These are phyloP conservation scores for Siderastrea siderea DNA, from an alignment of 92 coral and sea anemone genomes.

Conservation along the genomic window DNA sequence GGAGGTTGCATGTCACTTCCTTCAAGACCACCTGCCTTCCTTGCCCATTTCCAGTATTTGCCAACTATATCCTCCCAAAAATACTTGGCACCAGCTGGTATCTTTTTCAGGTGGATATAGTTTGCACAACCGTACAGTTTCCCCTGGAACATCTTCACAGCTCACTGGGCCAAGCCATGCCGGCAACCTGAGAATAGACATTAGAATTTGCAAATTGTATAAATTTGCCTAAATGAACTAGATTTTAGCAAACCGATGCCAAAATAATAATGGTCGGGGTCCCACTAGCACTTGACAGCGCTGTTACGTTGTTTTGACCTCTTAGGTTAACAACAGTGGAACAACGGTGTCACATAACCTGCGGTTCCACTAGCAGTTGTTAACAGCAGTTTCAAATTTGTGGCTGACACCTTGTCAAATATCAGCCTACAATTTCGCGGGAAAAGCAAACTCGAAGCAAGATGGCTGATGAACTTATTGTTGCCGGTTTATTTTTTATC, in stretches of 20 bases:
- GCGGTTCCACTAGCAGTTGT: conserved; percentile 19
- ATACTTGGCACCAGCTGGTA: conserved; percentile 38
- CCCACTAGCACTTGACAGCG: no score
- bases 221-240: no score
- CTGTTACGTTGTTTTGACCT: neutral
- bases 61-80: conserved; percentile 66
- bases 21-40: conserved; percentile 19
- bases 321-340: conserved; percentile 9
- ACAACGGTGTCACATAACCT: conserved; percentile 22
- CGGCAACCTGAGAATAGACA: conserved; percentile 35
- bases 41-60: conserved; percentile 81
- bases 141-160: conserved; percentile 71
- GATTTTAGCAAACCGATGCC: no score
- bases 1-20: conserved; percentile 57
- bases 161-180: conserved; percentile 75
- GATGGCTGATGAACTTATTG: conserved; percentile 9
- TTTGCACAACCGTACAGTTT: conserved; percentile 76
- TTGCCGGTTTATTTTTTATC: conserved; percentile 15
- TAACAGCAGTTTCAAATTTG: conserved; percentile 8
- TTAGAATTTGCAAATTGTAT: no score
- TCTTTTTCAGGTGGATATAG: conserved; percentile 45
- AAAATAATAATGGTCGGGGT: no score
- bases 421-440: conserved; percentile 17
- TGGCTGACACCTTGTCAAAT: conserved; percentile 18
- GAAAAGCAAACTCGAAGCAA: neutral